Evolutionary conservation across 1,140 invertebrate genomes (phyloP), one percentile per base, ranked within the genome.

Genomic region (Sarcophaga peregrina): DNA sequence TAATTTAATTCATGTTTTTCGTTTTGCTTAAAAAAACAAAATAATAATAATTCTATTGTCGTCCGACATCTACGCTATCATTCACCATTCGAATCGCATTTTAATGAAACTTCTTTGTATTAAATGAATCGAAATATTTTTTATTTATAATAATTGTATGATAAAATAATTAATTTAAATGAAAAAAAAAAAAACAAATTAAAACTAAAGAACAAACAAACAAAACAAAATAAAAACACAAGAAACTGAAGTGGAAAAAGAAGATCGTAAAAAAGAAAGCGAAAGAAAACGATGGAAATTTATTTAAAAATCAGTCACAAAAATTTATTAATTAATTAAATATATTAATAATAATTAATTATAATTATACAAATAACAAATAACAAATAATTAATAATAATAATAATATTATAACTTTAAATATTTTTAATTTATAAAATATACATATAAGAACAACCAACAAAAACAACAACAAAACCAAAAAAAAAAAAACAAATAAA

Each of bases 351-450:
- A 75, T 75, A 20, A 75, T 45, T 20, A 75, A 75, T 75, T 75
- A 75, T 75, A 75, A 75, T 75, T 45, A 37, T 37, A 37, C 25
- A 37, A 37, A 37, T 37, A 37, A 37, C 25, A 37, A 37, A 37
- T 37, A 37, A 37, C 4, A 37, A 37, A 20, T 76, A 50, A 48
- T 47, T 45, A 81, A 20, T 76, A 50, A 47, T 47, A 62, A 81
- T 62, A 81, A 62, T 62, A 46, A 81, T 81, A 81, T 78, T 48
- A 47, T 78, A 78, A 78, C 75, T 78, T 78, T 78, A 78, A 78
- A 78, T 78, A 48, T 78, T 78, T 68, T 81, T 68, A 81, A 81
- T 68, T 81, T 68, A 81, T 81, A 72, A 81, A 81, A 68, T 68
- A 81, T 81, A 46, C 20, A 58, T 37, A 68, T 81, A 81, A 81